Evolutionary conservation across 2,113 vertebrate species (phyloP), one percentile per base, ranked within the genome.

Genomic region (Paedocypris sp.): DNA sequence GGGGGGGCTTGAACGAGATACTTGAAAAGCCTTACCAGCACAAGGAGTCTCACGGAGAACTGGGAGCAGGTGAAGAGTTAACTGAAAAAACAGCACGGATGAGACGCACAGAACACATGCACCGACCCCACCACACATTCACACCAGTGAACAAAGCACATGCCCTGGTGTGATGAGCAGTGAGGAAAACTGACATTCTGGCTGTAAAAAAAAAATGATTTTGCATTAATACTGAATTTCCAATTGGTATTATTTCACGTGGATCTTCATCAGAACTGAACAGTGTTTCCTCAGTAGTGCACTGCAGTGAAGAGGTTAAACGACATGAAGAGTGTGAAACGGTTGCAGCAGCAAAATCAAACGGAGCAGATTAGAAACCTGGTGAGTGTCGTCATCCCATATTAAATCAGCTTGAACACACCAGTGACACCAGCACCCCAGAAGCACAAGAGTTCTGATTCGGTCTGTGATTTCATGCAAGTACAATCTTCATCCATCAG

Each of bases 31-130:
- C 92, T 94, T 95, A 96, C 91, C 92, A 86, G 87, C 79, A 82
- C 76, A 82, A 79, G 73, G 80, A 80, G 80, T 79, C 76, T 87
- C 90, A 92, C 92, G 91, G 90, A 92, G 88, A 92, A 95, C 92
- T 92, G 89, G 83, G 87, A 91, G 86, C 89, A 87, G 87, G 81
- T 88, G 82, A 82, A 87, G 79, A 79, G 84, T 91, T 94, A 97
- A 95, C 92, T 95, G 92, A 88, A 94, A n/a, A 97, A 92, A 97
- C 82, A 93, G 83, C 83, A 89, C n/a, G 89, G 77, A 83, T 67
- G 83, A 86, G 77, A 87, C 69, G 84, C 86, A 67, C 73, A 75
- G 81, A 73, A 85, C 66, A 75, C 75, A 60, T 77, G 74, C 74
- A 79, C 71, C 76, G 52, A 73, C 52, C 65, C 42, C 48, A 53